Evolutionary conservation across 2,888 invertebrate genomes (phyloP).

Genomic region (Sycophila texana): DNA sequence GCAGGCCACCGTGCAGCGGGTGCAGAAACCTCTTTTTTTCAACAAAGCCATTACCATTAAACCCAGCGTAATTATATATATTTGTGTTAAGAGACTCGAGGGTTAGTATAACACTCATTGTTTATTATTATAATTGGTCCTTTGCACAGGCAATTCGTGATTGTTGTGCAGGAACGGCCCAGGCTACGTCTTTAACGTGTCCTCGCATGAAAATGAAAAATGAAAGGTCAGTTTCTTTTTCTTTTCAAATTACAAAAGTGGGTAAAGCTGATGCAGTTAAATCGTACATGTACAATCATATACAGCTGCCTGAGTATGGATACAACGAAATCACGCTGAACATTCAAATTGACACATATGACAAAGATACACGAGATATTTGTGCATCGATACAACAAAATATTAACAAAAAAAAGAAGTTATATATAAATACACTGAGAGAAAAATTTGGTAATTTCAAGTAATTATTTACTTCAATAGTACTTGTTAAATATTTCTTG

Average conservation of each 20-base stretch:
- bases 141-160: neutral
- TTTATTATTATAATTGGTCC: neutral
- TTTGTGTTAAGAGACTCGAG: conserved; percentile 14
- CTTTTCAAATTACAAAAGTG: conserved; percentile 19
- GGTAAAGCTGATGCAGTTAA: conserved; percentile 13
- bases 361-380: too few species aligned
- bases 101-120: conserved; percentile 33
- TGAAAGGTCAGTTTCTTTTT: conserved; percentile 17
- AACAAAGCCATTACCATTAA: conserved; percentile 52
- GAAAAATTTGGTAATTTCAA: too few species aligned
- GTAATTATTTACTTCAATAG: too few species aligned
- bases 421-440: too few species aligned
- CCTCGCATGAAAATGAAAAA: neutral
- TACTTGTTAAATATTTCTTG: too few species aligned
- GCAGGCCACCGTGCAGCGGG: conserved; percentile 51
- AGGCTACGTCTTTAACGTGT: neutral
- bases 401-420: neutral
- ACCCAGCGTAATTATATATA: conserved; percentile 41
- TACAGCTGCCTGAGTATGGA: neutral
- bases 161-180: neutral
- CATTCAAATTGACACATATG: too few species aligned
- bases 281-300: conserved; percentile 28
- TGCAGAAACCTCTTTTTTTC: conserved; percentile 46
- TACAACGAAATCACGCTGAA: neutral
- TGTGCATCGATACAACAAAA: neutral